Conservation (phyloP, 2,113 vertebrate genomes). For the Percopsis transmontana region DNA sequence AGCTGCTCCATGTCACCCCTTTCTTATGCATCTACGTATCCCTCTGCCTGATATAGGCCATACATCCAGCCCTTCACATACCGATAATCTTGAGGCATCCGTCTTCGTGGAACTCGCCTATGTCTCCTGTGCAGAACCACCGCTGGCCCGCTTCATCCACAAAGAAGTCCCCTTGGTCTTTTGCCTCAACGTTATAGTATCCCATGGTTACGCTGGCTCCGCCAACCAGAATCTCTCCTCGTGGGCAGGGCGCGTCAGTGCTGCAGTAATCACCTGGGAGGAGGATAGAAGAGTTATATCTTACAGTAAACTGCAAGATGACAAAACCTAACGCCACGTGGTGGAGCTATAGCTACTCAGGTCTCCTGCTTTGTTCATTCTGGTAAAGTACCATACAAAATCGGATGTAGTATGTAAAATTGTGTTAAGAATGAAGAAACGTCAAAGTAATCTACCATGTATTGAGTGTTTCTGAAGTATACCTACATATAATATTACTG, state of each 20-base stretch:
- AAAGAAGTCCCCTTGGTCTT: conserved; percentile 85
- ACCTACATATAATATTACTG: too few relatives aligned
- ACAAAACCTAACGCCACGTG: background rate
- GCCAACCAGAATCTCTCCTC: conserved; percentile 94
- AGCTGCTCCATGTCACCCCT: background rate
- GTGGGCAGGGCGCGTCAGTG: conserved; percentile 87
- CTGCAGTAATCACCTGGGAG: conserved; percentile 87
- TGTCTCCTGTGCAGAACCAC: conserved; percentile 96
- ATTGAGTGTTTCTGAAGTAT: too few relatives aligned
- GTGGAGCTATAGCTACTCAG: too few relatives aligned
- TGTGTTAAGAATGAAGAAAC: too few relatives aligned
- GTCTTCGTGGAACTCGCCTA: conserved; percentile 91
- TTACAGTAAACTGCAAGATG: background rate
- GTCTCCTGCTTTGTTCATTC: too few relatives aligned
- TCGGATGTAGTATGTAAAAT: too few relatives aligned
- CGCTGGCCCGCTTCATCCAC: conserved; percentile 88
- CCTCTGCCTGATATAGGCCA: background rate
- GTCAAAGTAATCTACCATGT: too few relatives aligned
- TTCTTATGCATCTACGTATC: background rate
- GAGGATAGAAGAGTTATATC: background rate
- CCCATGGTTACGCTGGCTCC: conserved; percentile 93
- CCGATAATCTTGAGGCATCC: conserved; percentile 96
- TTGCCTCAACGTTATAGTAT: conserved; percentile 89
- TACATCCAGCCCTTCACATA: conserved; percentile 63
- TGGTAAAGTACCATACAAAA: too few relatives aligned